A percentile compares a stretch with the other conserved stretches of the same genome.
Evolutionary conservation across 2,888 invertebrate genomes (phyloP).

Genomic region (Pandemis cinnamomeana): DNA sequence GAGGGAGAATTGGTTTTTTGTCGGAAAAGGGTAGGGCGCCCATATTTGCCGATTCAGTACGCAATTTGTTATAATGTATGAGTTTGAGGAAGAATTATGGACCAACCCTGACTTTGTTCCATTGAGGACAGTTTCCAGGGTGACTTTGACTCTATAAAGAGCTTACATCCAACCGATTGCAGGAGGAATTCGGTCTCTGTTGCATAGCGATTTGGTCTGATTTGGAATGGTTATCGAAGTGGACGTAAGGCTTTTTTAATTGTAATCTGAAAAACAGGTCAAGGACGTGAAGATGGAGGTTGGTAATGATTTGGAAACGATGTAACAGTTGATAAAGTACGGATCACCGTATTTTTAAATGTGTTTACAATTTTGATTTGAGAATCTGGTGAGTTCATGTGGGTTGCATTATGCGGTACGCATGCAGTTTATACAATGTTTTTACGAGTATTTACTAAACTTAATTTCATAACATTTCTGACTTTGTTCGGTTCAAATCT

Average conservation of each 20-base stretch:
- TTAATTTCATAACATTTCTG: too few relatives aligned
- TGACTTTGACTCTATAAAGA: neutral
- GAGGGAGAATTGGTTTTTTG: slow-evolving; percentile 18
- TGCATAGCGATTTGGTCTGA: neutral
- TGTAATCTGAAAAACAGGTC: neutral
- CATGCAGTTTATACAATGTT: too few relatives aligned
- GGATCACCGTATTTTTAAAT: too few relatives aligned
- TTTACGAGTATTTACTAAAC: too few relatives aligned
- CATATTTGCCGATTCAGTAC: slow-evolving; percentile 27
- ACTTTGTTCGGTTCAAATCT: too few relatives aligned
- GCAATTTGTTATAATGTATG: slow-evolving; percentile 33
- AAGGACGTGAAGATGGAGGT: neutral
- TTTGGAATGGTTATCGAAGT: neutral
- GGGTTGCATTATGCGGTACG: too few relatives aligned
- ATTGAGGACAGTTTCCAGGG: slow-evolving; percentile 17
- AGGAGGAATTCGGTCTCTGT: neutral
- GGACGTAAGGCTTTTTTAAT: neutral
- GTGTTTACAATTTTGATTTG: too few relatives aligned
- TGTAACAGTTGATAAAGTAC: neutral
- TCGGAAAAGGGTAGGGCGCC: slow-evolving; percentile 30
- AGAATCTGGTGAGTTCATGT: too few relatives aligned
- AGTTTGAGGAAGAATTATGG: slow-evolving; percentile 27
- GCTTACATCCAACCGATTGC: neutral
- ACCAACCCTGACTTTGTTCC: slow-evolving; percentile 22
- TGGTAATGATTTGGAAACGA: neutral